These are phyloP conservation scores for Hecatera dysodea DNA, from an alignment of 2,888 invertebrate genomes.

Conservation along the genomic window DNA sequence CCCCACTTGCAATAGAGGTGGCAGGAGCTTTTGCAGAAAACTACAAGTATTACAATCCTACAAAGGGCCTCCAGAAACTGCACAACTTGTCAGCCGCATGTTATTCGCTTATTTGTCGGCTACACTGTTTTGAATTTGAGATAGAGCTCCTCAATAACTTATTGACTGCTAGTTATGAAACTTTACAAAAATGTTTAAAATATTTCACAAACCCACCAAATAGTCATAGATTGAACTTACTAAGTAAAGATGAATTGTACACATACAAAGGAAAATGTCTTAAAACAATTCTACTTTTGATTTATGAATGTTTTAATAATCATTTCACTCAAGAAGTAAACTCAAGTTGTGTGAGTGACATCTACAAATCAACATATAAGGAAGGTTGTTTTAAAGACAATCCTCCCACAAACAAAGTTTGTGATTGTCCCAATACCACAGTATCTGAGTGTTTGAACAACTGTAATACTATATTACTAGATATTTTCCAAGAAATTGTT, in stretches of 20 bases:
- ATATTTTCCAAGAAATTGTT: constrained; percentile 78
- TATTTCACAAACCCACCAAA: constrained; percentile 82
- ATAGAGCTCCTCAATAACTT: constrained; percentile 59
- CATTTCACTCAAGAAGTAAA: constrained; percentile 73
- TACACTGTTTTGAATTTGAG: constrained; percentile 77
- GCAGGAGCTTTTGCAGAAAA: constrained; percentile 77
- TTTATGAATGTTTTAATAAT: constrained; percentile 73
- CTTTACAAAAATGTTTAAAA: constrained; percentile 78
- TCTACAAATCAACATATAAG: constrained; percentile 78
- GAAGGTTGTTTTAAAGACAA: constrained; percentile 68
- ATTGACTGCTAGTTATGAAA: constrained; percentile 69
- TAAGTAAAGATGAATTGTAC: constrained; percentile 78
- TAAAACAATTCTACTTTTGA: constrained; percentile 70
- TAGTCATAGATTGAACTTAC: constrained; percentile 71
- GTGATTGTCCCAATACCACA: constrained; percentile 70
- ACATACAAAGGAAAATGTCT: constrained; percentile 79
- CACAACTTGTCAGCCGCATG: constrained; percentile 74
- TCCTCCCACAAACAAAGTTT: constrained; percentile 65
- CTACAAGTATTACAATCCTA: constrained; percentile 81
- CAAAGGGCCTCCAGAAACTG: constrained; percentile 75
- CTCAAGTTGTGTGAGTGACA: constrained; percentile 66
- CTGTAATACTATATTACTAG: constrained; percentile 76
- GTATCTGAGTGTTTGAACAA: constrained; percentile 76
- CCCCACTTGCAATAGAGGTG: constrained; percentile 80
- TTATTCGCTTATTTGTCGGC: constrained; percentile 78